Percentiles rank a stretch among this genome's conserved stretches.
These are phyloP conservation scores for Panthera leo DNA, from an alignment of 2,113 vertebrate species.

Conservation along the genomic window DNA sequence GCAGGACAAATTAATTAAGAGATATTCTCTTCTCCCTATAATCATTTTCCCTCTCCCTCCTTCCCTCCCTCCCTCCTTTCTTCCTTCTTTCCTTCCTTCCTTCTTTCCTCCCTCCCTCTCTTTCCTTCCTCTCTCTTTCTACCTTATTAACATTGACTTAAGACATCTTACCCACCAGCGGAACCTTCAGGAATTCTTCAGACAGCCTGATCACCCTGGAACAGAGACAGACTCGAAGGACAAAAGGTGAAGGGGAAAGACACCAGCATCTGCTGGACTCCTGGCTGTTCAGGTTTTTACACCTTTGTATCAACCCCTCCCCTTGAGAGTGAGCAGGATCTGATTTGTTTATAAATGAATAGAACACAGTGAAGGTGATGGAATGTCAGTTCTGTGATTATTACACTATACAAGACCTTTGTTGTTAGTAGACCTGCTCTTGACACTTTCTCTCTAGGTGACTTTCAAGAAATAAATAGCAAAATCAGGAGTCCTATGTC, in stretches of 20 bases:
- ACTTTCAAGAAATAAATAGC: not conserved
- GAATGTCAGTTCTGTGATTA: not conserved
- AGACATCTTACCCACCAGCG: conserved; percentile 27
- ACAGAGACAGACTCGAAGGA: not conserved
- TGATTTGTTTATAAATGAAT: not conserved
- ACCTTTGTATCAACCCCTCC: not conserved
- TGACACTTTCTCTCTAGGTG: not conserved
- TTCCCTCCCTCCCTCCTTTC: not conserved
- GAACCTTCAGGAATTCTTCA: conserved; percentile 50
- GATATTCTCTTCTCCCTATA: not conserved
- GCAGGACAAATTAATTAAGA: not conserved
- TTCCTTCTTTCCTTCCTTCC: accelerated
- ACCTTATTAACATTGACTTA: not conserved
- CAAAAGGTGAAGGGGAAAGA: not conserved
- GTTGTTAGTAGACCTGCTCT: not conserved
- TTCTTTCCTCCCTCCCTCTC: not conserved
- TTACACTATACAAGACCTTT: not conserved
- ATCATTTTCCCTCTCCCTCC: not conserved
- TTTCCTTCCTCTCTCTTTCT: not conserved
- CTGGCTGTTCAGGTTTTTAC: not conserved
- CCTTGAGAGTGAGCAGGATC: not conserved
- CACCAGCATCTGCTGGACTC: accelerated
- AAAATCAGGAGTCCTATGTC: not conserved
- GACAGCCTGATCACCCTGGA: not conserved
- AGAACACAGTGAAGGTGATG: not conserved